Conservation (phyloP, 2,888 invertebrate genomes). For the Geophilus truncorum region DNA sequence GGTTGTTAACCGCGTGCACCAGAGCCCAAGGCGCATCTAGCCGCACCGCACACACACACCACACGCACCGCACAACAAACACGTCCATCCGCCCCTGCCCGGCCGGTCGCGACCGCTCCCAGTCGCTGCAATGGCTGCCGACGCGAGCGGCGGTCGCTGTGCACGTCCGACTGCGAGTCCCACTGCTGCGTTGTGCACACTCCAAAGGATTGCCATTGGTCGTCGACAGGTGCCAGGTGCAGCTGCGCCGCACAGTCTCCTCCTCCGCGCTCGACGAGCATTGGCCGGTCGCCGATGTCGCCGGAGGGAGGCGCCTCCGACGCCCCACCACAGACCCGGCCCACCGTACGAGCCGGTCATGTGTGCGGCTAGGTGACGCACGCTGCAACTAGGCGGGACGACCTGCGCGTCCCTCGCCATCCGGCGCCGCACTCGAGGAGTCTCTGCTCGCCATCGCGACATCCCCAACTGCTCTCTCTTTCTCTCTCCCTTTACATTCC, state of each 20-base stretch:
- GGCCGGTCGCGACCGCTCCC: background rate
- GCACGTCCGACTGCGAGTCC: slow-evolving; percentile 7
- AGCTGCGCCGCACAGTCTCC: slow-evolving; percentile 31
- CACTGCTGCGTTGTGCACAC: slow-evolving; percentile 22
- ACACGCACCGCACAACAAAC: background rate
- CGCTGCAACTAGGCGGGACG: slow-evolving; percentile 5
- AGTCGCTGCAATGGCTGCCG: background rate
- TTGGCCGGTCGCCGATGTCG: slow-evolving; percentile 33
- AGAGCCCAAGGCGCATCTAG: background rate
- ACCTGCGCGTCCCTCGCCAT: background rate
- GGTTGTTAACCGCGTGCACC: background rate
- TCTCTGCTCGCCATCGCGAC: background rate
- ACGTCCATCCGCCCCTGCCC: background rate
- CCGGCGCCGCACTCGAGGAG: background rate
- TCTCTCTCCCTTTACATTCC: background rate
- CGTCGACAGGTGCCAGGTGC: slow-evolving; percentile 34
- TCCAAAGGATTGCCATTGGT: slow-evolving; percentile 34
- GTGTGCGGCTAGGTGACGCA: slow-evolving; percentile 22
- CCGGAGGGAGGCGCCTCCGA: slow-evolving; percentile 33
- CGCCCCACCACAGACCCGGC: slow-evolving; percentile 28
- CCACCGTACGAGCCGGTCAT: slow-evolving; percentile 25
- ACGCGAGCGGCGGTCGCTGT: background rate
- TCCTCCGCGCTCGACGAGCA: slow-evolving; percentile 32
- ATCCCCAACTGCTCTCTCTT: background rate
- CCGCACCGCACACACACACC: background rate